phyloP scores from a whole-genome alignment of 2,113 vertebrate species.

The Neolamprologus tretocephalus region DNA sequence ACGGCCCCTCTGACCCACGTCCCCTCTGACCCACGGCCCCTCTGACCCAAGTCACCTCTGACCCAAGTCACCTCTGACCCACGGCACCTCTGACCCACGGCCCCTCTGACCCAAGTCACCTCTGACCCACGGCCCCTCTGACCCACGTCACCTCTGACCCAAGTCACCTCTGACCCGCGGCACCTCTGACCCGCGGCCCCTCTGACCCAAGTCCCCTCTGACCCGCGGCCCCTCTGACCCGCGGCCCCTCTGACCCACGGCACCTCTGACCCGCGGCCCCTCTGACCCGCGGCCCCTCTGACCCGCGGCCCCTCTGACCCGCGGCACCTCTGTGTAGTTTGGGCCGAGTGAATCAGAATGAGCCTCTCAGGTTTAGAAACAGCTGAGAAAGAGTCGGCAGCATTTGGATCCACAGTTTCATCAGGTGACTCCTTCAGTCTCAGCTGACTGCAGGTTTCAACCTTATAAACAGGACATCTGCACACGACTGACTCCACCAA shows the following conservation, averaged over 20 bases:
- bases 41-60: rapidly evolving
- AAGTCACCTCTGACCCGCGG: rapidly evolving
- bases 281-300: rapidly evolving
- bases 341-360: neutral
- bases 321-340: rapidly evolving
- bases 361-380: neutral
- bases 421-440: neutral
- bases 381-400: neutral
- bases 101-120: rapidly evolving
- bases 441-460: neutral
- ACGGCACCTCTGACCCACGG: rapidly evolving
- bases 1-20: rapidly evolving
- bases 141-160: rapidly evolving
- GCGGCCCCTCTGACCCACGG: rapidly evolving
- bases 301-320: neutral
- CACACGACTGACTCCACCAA: rapidly evolving
- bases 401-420: neutral
- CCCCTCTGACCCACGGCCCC: rapidly evolving
- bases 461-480: neutral
- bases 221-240: rapidly evolving
- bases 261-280: rapidly evolving
- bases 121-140: rapidly evolving
- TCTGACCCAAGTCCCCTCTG: too few species aligned
- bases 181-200: rapidly evolving
- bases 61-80: rapidly evolving